These are phyloP conservation scores for Ifrita kowaldi DNA, from an alignment of 2,113 vertebrate genomes.

Conservation along the genomic window DNA sequence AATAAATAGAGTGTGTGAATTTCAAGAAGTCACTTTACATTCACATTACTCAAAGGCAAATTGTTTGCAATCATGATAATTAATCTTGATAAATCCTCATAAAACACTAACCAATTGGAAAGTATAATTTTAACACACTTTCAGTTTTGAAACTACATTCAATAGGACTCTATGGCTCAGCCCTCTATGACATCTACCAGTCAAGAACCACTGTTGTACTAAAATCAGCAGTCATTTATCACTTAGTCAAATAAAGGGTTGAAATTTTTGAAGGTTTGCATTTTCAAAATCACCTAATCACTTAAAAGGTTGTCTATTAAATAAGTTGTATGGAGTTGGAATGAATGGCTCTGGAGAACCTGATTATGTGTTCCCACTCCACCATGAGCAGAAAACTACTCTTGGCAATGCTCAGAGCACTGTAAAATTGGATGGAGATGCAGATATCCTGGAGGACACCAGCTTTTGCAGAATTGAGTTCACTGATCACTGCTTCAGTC, in stretches of 20 bases:
- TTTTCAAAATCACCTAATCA: not conserved
- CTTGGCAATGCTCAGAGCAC: not conserved
- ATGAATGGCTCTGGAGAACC: not conserved
- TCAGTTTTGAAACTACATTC: not conserved
- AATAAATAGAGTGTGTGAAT: conserved; percentile 7
- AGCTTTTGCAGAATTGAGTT: not conserved
- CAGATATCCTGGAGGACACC: not conserved
- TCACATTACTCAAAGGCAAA: not conserved
- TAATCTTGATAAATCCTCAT: conserved; percentile 26
- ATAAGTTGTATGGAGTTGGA: not conserved
- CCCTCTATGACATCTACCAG: not conserved
- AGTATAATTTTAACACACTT: not conserved
- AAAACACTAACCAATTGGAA: not conserved
- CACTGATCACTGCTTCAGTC: not conserved
- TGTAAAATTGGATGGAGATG: not conserved
- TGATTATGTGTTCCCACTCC: not conserved
- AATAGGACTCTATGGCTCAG: not conserved
- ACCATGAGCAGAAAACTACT: not conserved
- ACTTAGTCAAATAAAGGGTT: not conserved
- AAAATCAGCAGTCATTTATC: not conserved
- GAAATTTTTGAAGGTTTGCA: not conserved
- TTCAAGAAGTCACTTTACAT: conserved; percentile 22
- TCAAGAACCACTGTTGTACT: not conserved
- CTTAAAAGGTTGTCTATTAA: not conserved
- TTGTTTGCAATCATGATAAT: conserved; percentile 44